A percentile compares a stretch with the other conserved stretches of the same genome.
Conservation (phyloP, 2,888 invertebrate species). For the Arrhopalites spinosus region DNA sequence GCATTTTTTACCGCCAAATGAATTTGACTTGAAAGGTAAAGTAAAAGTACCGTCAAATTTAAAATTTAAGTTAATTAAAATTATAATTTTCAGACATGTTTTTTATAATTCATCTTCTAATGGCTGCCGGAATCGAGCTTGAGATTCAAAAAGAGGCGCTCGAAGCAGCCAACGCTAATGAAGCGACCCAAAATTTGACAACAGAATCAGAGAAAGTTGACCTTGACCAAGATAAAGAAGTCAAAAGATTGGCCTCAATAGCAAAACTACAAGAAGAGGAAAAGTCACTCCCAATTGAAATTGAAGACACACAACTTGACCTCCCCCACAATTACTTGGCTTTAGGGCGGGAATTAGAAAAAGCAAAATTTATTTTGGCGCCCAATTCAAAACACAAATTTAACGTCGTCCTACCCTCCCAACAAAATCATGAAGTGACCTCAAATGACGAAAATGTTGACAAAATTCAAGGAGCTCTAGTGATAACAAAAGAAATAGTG, state of each 20-base stretch:
- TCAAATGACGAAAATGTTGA: slow-evolving; percentile 8
- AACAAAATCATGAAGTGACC: neutral
- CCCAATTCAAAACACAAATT: neutral
- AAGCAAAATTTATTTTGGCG: neutral
- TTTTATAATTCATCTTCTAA: slow-evolving; percentile 49
- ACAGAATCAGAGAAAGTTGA: neutral
- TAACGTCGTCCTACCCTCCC: neutral
- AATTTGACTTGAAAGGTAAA: slow-evolving; percentile 44
- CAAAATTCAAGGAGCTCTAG: slow-evolving; percentile 36
- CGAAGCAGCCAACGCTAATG: slow-evolving; percentile 11
- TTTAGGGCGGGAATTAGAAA: neutral
- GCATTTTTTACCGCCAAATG: slow-evolving; percentile 48
- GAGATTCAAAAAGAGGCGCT: slow-evolving; percentile 43
- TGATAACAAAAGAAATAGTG: slow-evolving; percentile 32
- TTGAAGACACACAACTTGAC: slow-evolving; percentile 2
- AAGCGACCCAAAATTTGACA: too few species aligned
- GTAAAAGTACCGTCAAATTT: too few species aligned
- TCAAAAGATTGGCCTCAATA: neutral
- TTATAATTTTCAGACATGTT: slow-evolving; percentile 45
- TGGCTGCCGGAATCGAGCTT: slow-evolving; percentile 49
- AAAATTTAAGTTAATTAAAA: neutral
- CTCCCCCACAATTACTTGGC: slow-evolving; percentile 16
- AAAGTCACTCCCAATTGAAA: too few species aligned
- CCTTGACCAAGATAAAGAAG: neutral
- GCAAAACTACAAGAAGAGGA: neutral